Conservation (phyloP, 2,113 vertebrate species). For the Callopanchax toddi region DNA sequence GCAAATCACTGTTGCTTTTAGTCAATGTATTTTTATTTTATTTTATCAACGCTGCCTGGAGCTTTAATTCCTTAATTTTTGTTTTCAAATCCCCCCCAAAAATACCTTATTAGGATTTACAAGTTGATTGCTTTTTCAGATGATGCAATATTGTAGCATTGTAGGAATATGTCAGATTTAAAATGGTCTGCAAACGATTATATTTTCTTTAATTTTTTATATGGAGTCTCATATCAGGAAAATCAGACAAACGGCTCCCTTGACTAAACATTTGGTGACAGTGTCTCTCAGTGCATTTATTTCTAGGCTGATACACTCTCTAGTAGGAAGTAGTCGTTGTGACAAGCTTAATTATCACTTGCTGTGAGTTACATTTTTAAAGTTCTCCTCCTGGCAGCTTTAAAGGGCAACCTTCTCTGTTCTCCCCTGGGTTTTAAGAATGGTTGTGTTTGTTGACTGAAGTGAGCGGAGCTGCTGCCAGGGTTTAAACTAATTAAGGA, state of each 20-base stretch:
- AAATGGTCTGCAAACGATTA: too few relatives aligned
- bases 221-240: not conserved
- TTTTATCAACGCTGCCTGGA: too few relatives aligned
- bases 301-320: not conserved
- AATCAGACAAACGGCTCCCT: not conserved
- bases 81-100: too few relatives aligned
- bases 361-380: conserved; percentile 10
- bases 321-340: not conserved
- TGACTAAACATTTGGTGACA: not conserved
- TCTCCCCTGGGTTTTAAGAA: conserved; percentile 14
- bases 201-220: not conserved
- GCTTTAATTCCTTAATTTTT: too few relatives aligned
- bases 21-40: too few relatives aligned
- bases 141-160: too few relatives aligned
- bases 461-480: conserved; percentile 22
- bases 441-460: conserved; percentile 52
- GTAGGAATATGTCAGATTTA: too few relatives aligned
- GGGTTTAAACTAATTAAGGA: conserved; percentile 27
- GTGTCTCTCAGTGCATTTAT: not conserved
- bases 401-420: conserved; percentile 6
- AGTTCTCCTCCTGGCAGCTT: not conserved
- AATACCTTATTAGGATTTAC: too few relatives aligned
- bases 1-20: too few relatives aligned
- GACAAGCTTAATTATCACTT: not conserved
- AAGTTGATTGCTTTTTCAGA: not conserved